These are phyloP conservation scores for Drosophila tristis DNA, from an alignment of 1,140 invertebrate species.

Conservation along the genomic window DNA sequence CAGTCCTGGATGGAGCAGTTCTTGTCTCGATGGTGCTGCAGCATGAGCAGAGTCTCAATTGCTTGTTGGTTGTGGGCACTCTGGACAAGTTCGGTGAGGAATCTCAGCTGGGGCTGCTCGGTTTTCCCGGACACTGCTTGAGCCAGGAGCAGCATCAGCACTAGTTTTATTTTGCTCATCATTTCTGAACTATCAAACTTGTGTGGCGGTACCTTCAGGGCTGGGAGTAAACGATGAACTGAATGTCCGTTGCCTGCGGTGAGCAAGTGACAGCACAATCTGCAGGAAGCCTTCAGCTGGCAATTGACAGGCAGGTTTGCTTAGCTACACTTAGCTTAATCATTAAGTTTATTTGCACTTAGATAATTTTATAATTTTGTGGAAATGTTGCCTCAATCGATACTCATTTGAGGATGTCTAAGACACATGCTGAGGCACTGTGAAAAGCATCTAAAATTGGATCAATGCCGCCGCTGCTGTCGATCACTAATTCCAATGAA, in stretches of 20 bases:
- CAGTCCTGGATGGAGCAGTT: constrained; percentile 12
- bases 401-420: neutral
- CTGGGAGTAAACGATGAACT: neutral
- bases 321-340: constrained; percentile 17
- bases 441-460: too few species aligned
- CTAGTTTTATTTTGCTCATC: neutral
- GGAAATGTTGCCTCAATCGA: neutral
- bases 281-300: neutral
- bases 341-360: neutral
- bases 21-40: neutral
- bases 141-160: constrained; percentile 2
- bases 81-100: constrained; percentile 3
- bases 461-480: too few species aligned
- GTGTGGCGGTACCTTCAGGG: too few species aligned
- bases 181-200: neutral
- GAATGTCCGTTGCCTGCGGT: neutral
- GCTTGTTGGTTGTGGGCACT: neutral
- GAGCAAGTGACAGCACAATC: neutral
- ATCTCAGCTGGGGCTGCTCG: neutral
- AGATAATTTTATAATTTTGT: neutral
- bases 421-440: too few species aligned
- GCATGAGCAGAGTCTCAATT: constrained; percentile 4
- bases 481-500: too few species aligned
- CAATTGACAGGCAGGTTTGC: neutral
- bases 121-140: neutral